Evolutionary conservation across 2,888 invertebrate genomes (phyloP), one percentile per base, ranked within the genome.

Genomic region (Noctuana brunneofusca): DNA sequence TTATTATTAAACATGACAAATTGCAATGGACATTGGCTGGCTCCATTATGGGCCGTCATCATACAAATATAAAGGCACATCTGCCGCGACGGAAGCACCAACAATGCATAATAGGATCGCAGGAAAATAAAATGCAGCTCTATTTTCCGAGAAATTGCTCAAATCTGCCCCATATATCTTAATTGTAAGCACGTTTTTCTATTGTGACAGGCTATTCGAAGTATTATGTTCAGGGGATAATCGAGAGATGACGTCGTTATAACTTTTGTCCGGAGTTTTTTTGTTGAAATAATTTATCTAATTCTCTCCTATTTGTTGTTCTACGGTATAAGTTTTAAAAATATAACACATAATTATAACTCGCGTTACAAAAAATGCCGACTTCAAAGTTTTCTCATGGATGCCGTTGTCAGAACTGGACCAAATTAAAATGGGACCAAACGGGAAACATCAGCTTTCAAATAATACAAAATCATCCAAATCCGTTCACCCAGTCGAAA

Each of bases 151-250:
- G 59, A 60, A 60, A 53, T 53, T 14, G 46, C 22, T 11, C 53
- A 22, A 53, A 53, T 60, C 59, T 60, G 59, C 12, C 32, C 59
- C 22, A 60, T 60, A 60, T 60, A 60, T 60, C 59, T 60, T 60
- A 46, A 60, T 60, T 60, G 53, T 43, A 38, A 20, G 53, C 30
- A 60, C 22, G 1, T 8, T 53, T 46, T 52, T 16, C 52, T 52
- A 53, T 43, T 35, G 52, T 60, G 59, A 60, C 53, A 59, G 30
- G 38, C 6, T 9, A 27, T 35, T 12, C 3, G 22, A 14, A 41
- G 38, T 3, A 38, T 18, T 49, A 14, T 49, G n/a, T 8, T 14
- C 27, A 22, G 46, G 4, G 12, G n/a, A 48, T 22, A 48, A 20
- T 18, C 18, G 43, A 11, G 43, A 43, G 16, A 43, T 16, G 43